Base-by-base conservation (phyloP, 2,113 vertebrate species). In the Leptosomus discolor region DNA sequence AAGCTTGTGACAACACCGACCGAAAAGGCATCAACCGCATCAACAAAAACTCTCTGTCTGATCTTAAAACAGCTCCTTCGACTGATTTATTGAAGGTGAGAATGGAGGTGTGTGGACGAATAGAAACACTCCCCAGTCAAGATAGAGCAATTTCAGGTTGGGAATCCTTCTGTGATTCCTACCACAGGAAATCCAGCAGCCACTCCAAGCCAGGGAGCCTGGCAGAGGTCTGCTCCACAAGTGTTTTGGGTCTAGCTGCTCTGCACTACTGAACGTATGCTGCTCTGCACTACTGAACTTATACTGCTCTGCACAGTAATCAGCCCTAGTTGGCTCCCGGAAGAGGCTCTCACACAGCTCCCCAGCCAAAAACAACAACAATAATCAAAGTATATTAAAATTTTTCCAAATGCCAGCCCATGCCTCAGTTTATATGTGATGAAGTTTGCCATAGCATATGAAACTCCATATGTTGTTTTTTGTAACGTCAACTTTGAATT, bases 381-480 rank as follows among this genome's bases (percentile, higher is more conserved):
- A 82, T 68, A 91, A 90, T 93, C 48, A 82, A 96, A 79, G 65
- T 45, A 48, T 45, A 90, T 90, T 56, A 68, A 64, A 16, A 1
- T 57, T 93, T 86, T 87, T 71, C 43, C 45, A 94, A 94, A 93
- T 95, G 87, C 87, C 77, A 95, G 48, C 76, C 93, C 84, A 78
- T 87, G 64, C 37, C 65, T 87, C 64, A 60, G 56, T 95, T 92
- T 87, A 60, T n/a, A n/a, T n/a, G n/a, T n/a, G n/a, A n/a, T 60
- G 48, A 61, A 82, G 57, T 90, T 96, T 94, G 74, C 81, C 45
- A 76, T 41, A 73, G 84, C 61, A 82, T 92, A 95, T 93, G 92
- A 96, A 85, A 61, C 39, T 79, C 90, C 96, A 85, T 96, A 94
- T 95, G 96, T 73, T 94, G 84, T 96, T 91, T 96, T 94, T 87